phyloP scores from a whole-genome alignment of 2,797 vertebrate genomes.

The Okamejei kenojei region DNA sequence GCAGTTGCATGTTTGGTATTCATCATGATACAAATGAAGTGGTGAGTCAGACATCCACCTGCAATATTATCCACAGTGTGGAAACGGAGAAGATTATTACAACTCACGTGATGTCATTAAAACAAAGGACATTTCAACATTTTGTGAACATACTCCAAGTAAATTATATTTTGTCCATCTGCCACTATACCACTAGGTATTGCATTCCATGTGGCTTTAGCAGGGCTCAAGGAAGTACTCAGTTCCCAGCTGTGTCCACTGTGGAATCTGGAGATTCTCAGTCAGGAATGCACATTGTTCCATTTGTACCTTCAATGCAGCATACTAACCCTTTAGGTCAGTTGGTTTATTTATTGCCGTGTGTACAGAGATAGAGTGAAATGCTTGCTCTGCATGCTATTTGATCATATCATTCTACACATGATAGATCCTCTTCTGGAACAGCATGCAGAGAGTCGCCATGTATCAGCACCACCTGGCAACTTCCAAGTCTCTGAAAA shows the following conservation, averaged over 20 bases:
- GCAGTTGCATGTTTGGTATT: neutral
- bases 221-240: neutral
- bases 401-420: too few relatives aligned
- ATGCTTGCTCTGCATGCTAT: too few relatives aligned
- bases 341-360: too few relatives aligned
- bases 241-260: neutral
- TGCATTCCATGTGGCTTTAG: neutral
- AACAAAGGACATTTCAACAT: neutral
- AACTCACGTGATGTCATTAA: neutral
- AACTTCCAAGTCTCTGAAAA: too few relatives aligned
- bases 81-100: neutral
- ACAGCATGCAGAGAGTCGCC: too few relatives aligned
- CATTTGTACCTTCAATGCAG: neutral
- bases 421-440: too few relatives aligned
- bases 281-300: neutral
- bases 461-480: too few relatives aligned
- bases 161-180: neutral
- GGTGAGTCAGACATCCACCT: neutral
- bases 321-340: too few relatives aligned
- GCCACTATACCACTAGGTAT: neutral
- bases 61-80: neutral
- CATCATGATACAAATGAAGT: neutral
- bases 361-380: too few relatives aligned
- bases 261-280: neutral
- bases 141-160: neutral